Base-by-base conservation (phyloP, 2,888 invertebrate genomes). In the Allolobophora icterica region DNA sequence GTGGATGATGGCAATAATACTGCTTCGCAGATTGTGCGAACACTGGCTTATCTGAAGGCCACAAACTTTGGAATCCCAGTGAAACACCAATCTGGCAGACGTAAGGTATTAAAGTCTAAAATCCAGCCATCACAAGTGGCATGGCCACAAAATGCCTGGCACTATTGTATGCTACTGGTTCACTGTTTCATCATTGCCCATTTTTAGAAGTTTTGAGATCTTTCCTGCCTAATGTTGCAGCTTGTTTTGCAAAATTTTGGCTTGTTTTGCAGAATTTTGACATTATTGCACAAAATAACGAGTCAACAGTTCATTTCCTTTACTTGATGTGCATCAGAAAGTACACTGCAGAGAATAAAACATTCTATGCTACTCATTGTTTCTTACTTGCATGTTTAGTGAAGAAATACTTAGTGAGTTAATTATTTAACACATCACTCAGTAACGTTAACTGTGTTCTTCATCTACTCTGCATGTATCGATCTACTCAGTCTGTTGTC, bases 21-120 rank as follows among this genome's bases (percentile, higher is more conserved):
- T n/a, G n/a, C 71, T 71, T 71, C n/a, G 13, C n/a, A 71, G 71
- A 71, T 71, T n/a, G n/a, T 71, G 71, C 71, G 11, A 71, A 30
- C n/a, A n/a, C 11, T 71, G n/a, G 71, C 71, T 71, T 71, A 71
- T n/a, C 71, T 71, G 71, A 71, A n/a, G n/a, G 30, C 71, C 71
- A 71, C 30, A 71, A 71, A 71, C 71, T n/a, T 71, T 71, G 71
- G 71, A 71, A 71, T 71, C n/a, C 71, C 71, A n/a, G 71, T n/a
- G 71, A 30, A 71, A n/a, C 71, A n/a, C n/a, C 71, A 71, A n/a
- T 30, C 30, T 71, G 71, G 71, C 30, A 71, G 71, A 71, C 71
- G 71, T 71, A 71, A n/a, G 71, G 71, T 71, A 71, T 71, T n/a
- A n/a, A 30, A 71, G 30, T n/a, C 71, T n/a, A 71, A 6, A 71